These are phyloP conservation scores for Cryptocheilus praepositus DNA, from an alignment of 2,888 invertebrate species.

Conservation along the genomic window DNA sequence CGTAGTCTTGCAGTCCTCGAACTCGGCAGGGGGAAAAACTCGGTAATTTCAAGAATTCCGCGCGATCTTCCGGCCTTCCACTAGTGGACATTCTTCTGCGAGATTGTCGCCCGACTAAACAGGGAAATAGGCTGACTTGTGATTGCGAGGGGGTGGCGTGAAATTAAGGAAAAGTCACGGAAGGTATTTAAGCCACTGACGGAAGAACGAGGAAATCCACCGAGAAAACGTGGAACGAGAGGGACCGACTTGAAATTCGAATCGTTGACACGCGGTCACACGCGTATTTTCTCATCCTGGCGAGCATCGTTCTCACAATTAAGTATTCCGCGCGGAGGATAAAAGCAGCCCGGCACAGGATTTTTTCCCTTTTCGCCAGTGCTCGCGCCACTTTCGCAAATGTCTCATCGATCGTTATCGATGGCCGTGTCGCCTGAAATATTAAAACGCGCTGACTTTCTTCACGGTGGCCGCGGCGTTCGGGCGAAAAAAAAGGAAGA, in stretches of 20 bases:
- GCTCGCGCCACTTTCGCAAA: neutral
- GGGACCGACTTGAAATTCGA: too few relatives aligned
- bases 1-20: too few relatives aligned
- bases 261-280: neutral
- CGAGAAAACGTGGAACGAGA: too few relatives aligned
- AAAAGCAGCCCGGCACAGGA: neutral
- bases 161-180: too few relatives aligned
- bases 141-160: too few relatives aligned
- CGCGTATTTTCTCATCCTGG: neutral
- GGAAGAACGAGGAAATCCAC: too few relatives aligned
- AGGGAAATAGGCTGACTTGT: too few relatives aligned
- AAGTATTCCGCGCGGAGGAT: neutral
- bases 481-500: slow-evolving; percentile 1
- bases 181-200: too few relatives aligned
- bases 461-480: neutral
- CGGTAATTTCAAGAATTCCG: slow-evolving; percentile 12
- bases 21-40: neutral
- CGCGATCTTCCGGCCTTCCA: slow-evolving; percentile 9
- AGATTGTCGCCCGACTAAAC: too few relatives aligned
- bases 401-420: slow-evolving; percentile 3
- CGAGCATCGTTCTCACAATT: neutral
- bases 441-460: neutral
- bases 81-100: slow-evolving; percentile 1
- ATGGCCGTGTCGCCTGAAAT: neutral
- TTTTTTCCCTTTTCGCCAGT: neutral